These are phyloP conservation scores for Eublepharis macularius DNA, from an alignment of 2,113 vertebrate species.

Conservation along the genomic window DNA sequence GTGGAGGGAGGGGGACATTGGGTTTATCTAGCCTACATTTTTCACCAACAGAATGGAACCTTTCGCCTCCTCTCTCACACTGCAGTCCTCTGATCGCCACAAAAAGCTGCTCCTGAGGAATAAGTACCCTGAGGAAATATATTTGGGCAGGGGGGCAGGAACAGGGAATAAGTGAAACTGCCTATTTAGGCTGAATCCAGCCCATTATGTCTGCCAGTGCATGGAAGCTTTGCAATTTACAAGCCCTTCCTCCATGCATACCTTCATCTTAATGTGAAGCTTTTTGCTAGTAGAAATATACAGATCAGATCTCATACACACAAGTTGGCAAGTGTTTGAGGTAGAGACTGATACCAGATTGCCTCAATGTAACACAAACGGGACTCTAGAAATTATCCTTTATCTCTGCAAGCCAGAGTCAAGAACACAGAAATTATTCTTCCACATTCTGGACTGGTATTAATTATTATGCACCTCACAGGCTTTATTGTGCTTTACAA, in stretches of 20 bases:
- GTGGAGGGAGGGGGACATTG: not conserved
- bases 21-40: no score
- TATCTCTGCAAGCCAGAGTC: not conserved
- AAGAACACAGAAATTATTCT: slow-evolving; percentile 22
- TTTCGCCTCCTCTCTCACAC: no score
- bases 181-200: no score
- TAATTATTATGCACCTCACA: not conserved
- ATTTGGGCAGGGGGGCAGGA: no score
- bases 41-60: no score
- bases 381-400: not conserved
- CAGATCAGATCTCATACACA: slow-evolving; percentile 15
- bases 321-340: not conserved
- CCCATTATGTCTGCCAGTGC: not conserved
- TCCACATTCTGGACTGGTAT: not conserved
- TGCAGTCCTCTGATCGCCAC: no score
- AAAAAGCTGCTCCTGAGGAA: no score
- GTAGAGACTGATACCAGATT: not conserved
- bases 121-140: no score
- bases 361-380: not conserved
- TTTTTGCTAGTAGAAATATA: not conserved
- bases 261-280: not conserved
- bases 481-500: fast-evolving
- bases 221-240: not conserved
- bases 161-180: no score
- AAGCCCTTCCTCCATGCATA: not conserved